Evolutionary conservation across 2,113 vertebrate species (phyloP).

Genomic region (Muntiacus muntjak): DNA sequence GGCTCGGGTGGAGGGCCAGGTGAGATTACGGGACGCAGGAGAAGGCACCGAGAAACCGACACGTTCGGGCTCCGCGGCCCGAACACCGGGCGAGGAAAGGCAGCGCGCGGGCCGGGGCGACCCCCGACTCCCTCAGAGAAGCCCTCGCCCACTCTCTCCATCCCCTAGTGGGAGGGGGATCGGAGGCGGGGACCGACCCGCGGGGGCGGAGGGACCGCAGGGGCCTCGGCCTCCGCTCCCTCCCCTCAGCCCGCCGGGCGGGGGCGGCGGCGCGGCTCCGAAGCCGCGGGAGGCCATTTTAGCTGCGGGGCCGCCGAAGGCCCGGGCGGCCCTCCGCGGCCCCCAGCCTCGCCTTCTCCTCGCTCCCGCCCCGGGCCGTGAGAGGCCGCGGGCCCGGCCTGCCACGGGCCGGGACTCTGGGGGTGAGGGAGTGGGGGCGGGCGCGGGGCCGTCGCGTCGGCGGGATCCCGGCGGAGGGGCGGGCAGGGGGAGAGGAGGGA

Average conservation of each 20-base stretch:
- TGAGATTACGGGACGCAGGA: not conserved
- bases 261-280: not conserved
- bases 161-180: not conserved
- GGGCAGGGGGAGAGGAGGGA: not conserved
- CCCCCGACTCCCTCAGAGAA: not conserved
- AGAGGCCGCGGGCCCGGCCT: not conserved
- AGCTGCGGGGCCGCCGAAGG: constrained; percentile 51
- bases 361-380: not conserved
- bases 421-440: not conserved
- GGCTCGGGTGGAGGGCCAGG: not conserved
- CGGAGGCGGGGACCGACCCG: not conserved
- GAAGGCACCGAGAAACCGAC: not conserved
- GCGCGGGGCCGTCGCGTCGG: not conserved
- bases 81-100: not conserved
- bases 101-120: not conserved
- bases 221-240: not conserved
- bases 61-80: not conserved
- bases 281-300: constrained; percentile 78
- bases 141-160: not conserved
- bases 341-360: not conserved
- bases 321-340: constrained; percentile 51
- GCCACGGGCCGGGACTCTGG: not conserved
- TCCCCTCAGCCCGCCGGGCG: not conserved
- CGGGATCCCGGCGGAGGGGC: not conserved
- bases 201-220: not conserved